Percentiles rank a stretch among this genome's conserved stretches.
Evolutionary conservation across 2,113 vertebrate species (phyloP).

Genomic region (Eclectus roratus): DNA sequence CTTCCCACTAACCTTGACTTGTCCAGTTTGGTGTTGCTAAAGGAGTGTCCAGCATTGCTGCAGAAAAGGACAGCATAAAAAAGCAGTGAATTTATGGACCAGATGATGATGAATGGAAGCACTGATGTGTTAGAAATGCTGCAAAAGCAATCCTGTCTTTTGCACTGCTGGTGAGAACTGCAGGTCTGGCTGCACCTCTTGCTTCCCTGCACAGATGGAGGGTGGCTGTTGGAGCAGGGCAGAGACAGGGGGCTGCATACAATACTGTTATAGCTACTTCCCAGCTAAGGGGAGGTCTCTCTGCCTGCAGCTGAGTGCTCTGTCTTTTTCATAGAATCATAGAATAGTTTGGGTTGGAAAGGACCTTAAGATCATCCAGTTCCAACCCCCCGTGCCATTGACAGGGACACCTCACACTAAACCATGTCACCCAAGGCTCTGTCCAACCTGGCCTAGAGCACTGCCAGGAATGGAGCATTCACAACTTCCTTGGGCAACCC

Average conservation of each 20-base stretch:
- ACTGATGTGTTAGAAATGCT: rapidly evolving
- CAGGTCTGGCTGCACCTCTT: not conserved
- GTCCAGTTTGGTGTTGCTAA: not conserved
- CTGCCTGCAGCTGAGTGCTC: not conserved
- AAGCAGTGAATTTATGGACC: not conserved
- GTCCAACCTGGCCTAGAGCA: too few species aligned
- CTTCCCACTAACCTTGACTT: not conserved
- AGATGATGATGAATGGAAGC: not conserved
- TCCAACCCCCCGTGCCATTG: too few species aligned
- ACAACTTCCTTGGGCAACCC: too few species aligned
- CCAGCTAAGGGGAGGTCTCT: not conserved
- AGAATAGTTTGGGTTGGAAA: too few species aligned
- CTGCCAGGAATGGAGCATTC: too few species aligned
- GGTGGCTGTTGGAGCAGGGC: not conserved
- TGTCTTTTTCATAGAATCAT: not conserved
- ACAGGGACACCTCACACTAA: too few species aligned
- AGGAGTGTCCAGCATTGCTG: not conserved
- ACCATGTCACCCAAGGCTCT: too few species aligned
- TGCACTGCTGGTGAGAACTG: not conserved
- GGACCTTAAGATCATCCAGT: too few species aligned
- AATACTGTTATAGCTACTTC: not conserved
- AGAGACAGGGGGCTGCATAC: not conserved
- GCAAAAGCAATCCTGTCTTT: not conserved
- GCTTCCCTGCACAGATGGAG: not conserved
- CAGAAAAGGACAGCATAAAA: not conserved